Base-by-base conservation (phyloP, 2,888 invertebrate genomes). In the Limenitis camilla region DNA sequence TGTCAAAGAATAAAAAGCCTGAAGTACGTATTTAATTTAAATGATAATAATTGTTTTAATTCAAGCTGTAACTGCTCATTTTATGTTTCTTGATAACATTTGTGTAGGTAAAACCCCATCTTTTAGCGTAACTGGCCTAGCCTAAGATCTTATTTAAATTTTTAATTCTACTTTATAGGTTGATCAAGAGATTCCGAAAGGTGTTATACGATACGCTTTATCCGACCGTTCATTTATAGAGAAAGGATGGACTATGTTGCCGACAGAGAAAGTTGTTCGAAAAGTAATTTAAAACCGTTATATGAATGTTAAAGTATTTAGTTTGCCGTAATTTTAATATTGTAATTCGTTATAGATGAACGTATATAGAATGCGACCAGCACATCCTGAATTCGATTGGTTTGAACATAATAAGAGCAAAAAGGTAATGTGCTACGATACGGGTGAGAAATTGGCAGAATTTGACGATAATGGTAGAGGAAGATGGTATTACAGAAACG, bases 161-260 rank as follows among this genome's bases (percentile, higher is more conserved):
- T n/a, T n/a, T n/a, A n/a, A n/a, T 30, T 5, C n/a, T 45, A 29
- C 31, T 39, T 68, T 78, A 53, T 65, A 82, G 81, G 45, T 49
- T 27, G 78, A 74, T 1, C 59, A 62, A 53, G 77, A 77, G 27
- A 41, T 57, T 32, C 36, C 64, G 1, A 80, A 73, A 63, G 81
- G 82, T n/a, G 49, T 77, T 7, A 72, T 77, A 48, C 72, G 68
- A 11, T 85, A 84, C 56, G 72, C 80, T 30, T 64, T 85, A 57
- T 85, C 85, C 2, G 79, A 85, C 65, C 79, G 81, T 5, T 57
- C 74, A 4, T 84, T 80, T 59, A 84, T 85, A 40, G 81, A 84
- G 5, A 84, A 84, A 53, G 85, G 84, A 4, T 86, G 84, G 85
- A 85, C 85, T n/a, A 72, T 76, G 76, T 57, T 85, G 36, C 84